Evolutionary conservation across 2,113 vertebrate species (phyloP).

Genomic region (Otis tarda): DNA sequence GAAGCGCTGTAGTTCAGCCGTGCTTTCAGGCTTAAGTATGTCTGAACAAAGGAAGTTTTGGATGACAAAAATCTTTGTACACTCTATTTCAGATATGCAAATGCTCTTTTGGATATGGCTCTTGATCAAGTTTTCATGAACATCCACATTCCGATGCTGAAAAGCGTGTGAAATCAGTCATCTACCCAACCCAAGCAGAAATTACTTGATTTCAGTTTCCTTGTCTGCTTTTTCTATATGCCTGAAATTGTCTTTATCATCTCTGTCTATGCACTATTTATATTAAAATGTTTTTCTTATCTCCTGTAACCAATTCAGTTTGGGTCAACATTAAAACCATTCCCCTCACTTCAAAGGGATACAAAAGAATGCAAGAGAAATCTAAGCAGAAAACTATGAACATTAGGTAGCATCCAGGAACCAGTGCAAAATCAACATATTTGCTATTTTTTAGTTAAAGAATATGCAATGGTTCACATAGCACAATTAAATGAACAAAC

Average conservation of each 20-base stretch:
- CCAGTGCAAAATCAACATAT: background rate
- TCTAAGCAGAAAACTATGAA: background rate
- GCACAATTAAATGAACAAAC: background rate
- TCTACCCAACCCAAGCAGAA: constrained; percentile 47
- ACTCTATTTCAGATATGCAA: constrained; percentile 60
- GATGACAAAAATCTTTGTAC: constrained; percentile 50
- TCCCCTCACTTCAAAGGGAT: constrained; percentile 44
- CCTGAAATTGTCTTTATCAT: constrained; percentile 57
- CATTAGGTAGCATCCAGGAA: background rate
- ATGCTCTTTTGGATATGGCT: constrained; percentile 46
- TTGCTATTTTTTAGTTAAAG: background rate
- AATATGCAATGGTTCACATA: background rate
- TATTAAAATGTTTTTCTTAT: constrained; percentile 58
- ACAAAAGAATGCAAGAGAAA: constrained; percentile 6
- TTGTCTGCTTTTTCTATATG: constrained; percentile 38
- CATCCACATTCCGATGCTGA: constrained; percentile 37
- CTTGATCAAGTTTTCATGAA: constrained; percentile 65
- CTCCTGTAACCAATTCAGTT: constrained; percentile 41
- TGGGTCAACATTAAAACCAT: constrained; percentile 55
- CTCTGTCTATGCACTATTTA: constrained; percentile 42
- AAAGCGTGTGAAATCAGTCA: constrained; percentile 59
- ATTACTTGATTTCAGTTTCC: constrained; percentile 43
- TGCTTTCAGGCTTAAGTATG: background rate
- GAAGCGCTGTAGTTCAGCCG: background rate
- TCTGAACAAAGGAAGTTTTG: constrained; percentile 28